Percentiles rank a stretch among this genome's conserved stretches.
These are phyloP conservation scores for Bubo scandiacus DNA, from an alignment of 2,113 vertebrate genomes.

Conservation along the genomic window DNA sequence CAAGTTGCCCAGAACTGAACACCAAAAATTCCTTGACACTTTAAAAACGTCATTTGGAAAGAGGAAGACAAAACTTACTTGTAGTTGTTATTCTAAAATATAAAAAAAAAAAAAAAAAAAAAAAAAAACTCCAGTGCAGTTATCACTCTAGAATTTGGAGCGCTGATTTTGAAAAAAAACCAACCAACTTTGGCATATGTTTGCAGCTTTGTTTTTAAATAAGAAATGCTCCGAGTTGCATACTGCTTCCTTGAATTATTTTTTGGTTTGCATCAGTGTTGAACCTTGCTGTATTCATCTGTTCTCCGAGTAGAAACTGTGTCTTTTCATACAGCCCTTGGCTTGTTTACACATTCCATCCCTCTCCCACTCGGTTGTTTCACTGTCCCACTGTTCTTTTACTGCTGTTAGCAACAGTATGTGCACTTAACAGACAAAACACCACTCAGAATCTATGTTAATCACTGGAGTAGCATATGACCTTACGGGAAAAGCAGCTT, in stretches of 20 bases:
- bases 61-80: background rate
- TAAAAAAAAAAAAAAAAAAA: background rate
- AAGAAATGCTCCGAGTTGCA: background rate
- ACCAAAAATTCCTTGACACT: background rate
- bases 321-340: background rate
- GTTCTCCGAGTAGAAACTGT: background rate
- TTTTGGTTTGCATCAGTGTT: background rate
- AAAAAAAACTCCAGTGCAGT: background rate
- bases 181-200: background rate
- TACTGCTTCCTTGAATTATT: background rate
- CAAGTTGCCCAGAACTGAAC: background rate
- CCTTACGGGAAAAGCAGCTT: background rate
- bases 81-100: background rate
- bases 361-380: background rate
- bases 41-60: background rate
- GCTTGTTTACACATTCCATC: background rate
- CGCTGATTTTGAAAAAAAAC: background rate
- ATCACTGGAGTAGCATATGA: background rate
- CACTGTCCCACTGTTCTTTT: background rate
- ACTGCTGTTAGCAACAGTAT: background rate
- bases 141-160: background rate
- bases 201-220: background rate
- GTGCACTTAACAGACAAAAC: background rate
- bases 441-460: background rate
- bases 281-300: background rate